These are phyloP conservation scores for Temnothorax nylanderi DNA, from an alignment of 1,140 invertebrate genomes.

Conservation along the genomic window DNA sequence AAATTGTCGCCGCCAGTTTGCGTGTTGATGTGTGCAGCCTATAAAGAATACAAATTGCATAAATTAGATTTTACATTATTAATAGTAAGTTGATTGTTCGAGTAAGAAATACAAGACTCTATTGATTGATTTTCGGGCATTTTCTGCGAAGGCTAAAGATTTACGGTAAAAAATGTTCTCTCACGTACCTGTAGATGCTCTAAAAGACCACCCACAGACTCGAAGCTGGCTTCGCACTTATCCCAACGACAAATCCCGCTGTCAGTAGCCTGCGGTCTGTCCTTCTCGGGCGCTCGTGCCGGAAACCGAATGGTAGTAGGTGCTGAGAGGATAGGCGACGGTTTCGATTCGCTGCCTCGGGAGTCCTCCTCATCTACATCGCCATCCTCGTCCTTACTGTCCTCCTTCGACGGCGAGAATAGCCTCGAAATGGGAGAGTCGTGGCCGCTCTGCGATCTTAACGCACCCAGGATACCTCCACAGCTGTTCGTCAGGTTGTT, in stretches of 20 bases:
- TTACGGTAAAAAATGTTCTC: background rate
- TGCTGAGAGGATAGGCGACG: constrained; percentile 89
- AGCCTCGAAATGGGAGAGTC: constrained; percentile 72
- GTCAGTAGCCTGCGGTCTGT: constrained; percentile 81
- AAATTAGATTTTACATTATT: background rate
- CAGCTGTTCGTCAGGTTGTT: constrained; percentile 80
- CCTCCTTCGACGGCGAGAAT: constrained; percentile 49
- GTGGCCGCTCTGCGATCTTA: constrained; percentile 64
- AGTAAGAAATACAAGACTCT: background rate
- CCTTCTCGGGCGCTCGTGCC: constrained; percentile 84
- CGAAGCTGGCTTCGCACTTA: constrained; percentile 92
- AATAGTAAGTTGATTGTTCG: background rate
- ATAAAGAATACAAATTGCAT: constrained; percentile 74
- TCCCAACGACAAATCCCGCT: constrained; percentile 93
- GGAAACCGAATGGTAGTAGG: constrained; percentile 93
- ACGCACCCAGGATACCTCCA: constrained; percentile 31
- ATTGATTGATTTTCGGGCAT: background rate
- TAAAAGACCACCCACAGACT: constrained; percentile 92
- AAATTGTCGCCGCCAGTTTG: constrained; percentile 93
- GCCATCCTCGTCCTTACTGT: constrained; percentile 59
- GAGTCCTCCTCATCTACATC: constrained; percentile 81
- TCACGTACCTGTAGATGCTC: constrained; percentile 93
- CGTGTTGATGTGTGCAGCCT: constrained; percentile 93
- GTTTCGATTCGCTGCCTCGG: constrained; percentile 79
- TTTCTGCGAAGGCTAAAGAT: background rate